Percentiles rank a stretch among this genome's conserved stretches.
Conservation (phyloP, 2,113 vertebrate species). For the Canis aureus region DNA sequence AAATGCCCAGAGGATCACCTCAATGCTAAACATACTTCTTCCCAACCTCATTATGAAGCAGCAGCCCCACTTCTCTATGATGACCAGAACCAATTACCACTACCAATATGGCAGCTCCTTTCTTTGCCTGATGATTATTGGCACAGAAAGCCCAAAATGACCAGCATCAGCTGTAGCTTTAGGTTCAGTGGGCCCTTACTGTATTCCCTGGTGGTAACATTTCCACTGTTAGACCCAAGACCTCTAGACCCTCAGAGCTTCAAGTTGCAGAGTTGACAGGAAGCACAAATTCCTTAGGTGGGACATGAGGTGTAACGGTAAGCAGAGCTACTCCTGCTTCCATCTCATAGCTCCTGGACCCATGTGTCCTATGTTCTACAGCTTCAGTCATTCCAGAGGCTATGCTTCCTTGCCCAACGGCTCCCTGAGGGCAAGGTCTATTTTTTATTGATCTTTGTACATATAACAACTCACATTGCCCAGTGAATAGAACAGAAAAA, state of each 20-base stretch:
- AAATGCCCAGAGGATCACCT: background rate
- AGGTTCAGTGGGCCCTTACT: background rate
- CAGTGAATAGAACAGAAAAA: too few relatives aligned
- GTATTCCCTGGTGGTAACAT: background rate
- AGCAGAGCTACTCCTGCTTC: background rate
- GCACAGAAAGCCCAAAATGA: background rate
- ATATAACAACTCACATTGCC: background rate
- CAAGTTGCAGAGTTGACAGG: background rate
- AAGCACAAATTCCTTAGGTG: background rate
- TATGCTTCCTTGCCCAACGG: background rate
- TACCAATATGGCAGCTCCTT: background rate
- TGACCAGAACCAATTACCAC: too few relatives aligned
- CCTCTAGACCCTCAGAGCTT: background rate
- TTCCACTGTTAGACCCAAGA: background rate
- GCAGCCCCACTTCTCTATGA: background rate
- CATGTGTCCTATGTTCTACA: accelerated
- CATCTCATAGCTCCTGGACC: background rate
- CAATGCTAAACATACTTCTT: accelerated
- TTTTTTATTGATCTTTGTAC: background rate
- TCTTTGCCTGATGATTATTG: background rate
- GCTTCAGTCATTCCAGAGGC: background rate
- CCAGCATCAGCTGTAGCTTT: background rate
- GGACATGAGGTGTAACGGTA: background rate
- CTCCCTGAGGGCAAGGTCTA: background rate
- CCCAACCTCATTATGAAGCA: background rate